Evolutionary conservation across 2,888 invertebrate species (phyloP), one percentile per base, ranked within the genome.

Genomic region (Smittia sp.): DNA sequence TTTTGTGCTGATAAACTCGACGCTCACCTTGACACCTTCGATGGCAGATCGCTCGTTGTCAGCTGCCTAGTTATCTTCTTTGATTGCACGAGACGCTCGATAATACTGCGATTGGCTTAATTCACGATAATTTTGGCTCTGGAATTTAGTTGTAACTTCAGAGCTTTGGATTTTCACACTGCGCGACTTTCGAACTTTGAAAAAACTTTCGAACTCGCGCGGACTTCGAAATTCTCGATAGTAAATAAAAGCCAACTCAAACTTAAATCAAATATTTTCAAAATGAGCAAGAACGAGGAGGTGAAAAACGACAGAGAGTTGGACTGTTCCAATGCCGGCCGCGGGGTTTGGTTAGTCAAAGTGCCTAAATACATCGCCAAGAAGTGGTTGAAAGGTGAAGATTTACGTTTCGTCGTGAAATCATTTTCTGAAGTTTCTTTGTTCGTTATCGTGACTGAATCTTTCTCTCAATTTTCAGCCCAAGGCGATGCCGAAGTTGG

Each of bases 291-390:
- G 46, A 58, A 58, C 58, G 22, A 58, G n/a, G 46, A 46, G n/a
- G 46, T 46, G 2, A 46, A 46, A n/a, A 13, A 46, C 4, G 46
- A 58, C 0, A 87, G 89, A 76, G 92, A 93, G 81, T 85, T 97
- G 76, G 96, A 97, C 84, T 85, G 95, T 72, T 90, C 92, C 18
- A 94, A 95, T 81, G 91, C 94, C 18, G 90, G 91, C 18, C 86
- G 96, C 78, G 96, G 96, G 75, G 94, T 98, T 11, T 98, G 98
- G 98, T 86, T 98, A 6, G 98, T 98, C 0, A 98, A 98, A 84
- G 91, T 92, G 9, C 98, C 98, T 0, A 98, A 98, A 84, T 98
- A 98, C 81, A 90, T 98, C 77, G 93, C 96, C 3, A 93, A 93
- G 78, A 90, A 92, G 85, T 98, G 98, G 98, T 93, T 94, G 80